phyloP scores from a whole-genome alignment of 2,888 invertebrate genomes.

The Yponomeuta sedellus region DNA sequence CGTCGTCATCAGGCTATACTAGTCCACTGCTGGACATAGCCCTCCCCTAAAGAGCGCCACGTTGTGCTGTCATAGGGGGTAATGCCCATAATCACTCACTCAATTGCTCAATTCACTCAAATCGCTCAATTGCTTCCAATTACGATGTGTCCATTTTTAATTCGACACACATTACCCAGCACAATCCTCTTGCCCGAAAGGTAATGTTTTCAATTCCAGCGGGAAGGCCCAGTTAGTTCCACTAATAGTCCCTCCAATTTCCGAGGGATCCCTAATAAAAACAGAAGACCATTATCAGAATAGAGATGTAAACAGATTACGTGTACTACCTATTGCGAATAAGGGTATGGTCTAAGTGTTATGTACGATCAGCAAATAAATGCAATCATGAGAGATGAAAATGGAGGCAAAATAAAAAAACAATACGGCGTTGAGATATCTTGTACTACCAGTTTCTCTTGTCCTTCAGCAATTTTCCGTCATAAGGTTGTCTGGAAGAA shows the following conservation, averaged over 20 bases:
- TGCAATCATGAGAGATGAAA: no score
- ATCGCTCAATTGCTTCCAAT: not conserved
- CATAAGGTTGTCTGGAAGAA: no score
- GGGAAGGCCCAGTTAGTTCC: not conserved
- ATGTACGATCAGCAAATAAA: not conserved
- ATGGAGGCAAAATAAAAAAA: no score
- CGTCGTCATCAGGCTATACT: no score
- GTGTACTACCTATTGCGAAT: not conserved
- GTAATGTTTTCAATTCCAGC: not conserved
- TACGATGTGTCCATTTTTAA: not conserved
- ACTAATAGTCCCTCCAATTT: not conserved
- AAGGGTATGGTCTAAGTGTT: not conserved
- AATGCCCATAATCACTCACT: no score
- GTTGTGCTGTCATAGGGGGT: no score
- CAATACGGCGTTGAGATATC: no score
- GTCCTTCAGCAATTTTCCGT: no score
- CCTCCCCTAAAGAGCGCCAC: no score
- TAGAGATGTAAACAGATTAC: conserved; percentile 8
- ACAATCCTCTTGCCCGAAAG: not conserved
- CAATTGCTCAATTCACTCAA: no score
- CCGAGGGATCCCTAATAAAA: conserved; percentile 2
- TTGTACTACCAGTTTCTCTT: no score
- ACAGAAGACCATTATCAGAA: conserved; percentile 1
- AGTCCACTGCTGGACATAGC: no score
- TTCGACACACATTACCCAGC: not conserved